A percentile compares a stretch with the other conserved stretches of the same genome.
phyloP scores from a whole-genome alignment of 2,113 vertebrate genomes.

The Xiphophorus maculatus region DNA sequence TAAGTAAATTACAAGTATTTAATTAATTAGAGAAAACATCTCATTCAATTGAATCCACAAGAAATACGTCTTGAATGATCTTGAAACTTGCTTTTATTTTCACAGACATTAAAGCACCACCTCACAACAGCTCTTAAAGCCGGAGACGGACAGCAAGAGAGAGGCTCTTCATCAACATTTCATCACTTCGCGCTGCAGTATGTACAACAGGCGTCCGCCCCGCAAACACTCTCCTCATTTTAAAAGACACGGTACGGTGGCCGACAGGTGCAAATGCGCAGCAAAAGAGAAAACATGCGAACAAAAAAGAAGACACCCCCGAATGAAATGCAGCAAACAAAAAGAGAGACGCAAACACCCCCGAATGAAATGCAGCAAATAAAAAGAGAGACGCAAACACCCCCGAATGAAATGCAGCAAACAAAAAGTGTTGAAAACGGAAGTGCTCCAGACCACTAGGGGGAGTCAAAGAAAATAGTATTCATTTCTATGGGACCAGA shows the following conservation, averaged over 20 bases:
- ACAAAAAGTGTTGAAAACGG: too few relatives aligned
- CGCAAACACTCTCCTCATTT: constrained; percentile 8
- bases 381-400: too few relatives aligned
- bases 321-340: too few relatives aligned
- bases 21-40: background rate
- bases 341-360: too few relatives aligned
- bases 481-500: too few relatives aligned
- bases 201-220: constrained; percentile 42
- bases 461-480: too few relatives aligned
- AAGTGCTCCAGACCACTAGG: too few relatives aligned
- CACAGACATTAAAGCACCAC: constrained; percentile 61
- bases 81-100: constrained; percentile 62
- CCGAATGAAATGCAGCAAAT: too few relatives aligned
- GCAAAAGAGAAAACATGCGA: too few relatives aligned
- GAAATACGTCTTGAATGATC: constrained; percentile 39
- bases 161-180: constrained; percentile 45
- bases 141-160: constrained; percentile 26
- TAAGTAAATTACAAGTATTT: background rate
- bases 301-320: too few relatives aligned
- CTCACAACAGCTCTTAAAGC: constrained; percentile 57
- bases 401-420: too few relatives aligned
- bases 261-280: too few relatives aligned
- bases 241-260: constrained; percentile 54
- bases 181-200: constrained; percentile 38
- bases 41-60: background rate